Conservation (phyloP, 2,888 invertebrate genomes). For the Cephus pygmeus region DNA sequence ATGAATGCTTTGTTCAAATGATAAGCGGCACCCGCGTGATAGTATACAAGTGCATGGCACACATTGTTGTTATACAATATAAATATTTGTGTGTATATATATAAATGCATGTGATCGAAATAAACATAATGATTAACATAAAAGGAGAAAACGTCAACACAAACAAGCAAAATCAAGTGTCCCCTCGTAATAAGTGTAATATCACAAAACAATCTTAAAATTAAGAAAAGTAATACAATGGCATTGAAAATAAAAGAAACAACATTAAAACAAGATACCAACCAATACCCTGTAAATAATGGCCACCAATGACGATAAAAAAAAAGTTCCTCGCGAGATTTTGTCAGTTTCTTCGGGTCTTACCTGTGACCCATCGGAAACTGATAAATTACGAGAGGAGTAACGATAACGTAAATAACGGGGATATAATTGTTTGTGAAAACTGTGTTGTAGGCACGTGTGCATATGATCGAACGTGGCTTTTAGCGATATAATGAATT, state of each 20-base stretch:
- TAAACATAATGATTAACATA: constrained; percentile 10
- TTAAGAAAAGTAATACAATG: constrained; percentile 27
- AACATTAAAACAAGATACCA: constrained; percentile 60
- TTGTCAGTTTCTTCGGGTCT: background rate
- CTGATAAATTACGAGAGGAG: background rate
- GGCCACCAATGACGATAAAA: constrained; percentile 41
- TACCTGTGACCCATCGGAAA: background rate
- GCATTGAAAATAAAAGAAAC: constrained; percentile 24
- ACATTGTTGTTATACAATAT: background rate
- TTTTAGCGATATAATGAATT: background rate
- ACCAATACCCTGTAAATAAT: constrained; percentile 58
- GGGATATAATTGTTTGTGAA: background rate
- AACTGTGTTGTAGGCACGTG: background rate
- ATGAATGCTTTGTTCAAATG: background rate
- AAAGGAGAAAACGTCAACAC: constrained; percentile 38
- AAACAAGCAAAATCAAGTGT: constrained; percentile 63
- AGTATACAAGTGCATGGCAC: background rate
- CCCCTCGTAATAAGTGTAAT: constrained; percentile 38
- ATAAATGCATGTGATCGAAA: background rate
- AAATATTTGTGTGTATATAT: background rate
- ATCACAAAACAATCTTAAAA: constrained; percentile 36
- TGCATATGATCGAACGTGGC: background rate
- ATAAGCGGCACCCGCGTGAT: background rate
- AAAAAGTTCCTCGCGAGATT: background rate
- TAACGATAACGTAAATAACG: background rate